These are phyloP conservation scores for Popillia japonica DNA, from an alignment of 1,140 invertebrate genomes.

Conservation along the genomic window DNA sequence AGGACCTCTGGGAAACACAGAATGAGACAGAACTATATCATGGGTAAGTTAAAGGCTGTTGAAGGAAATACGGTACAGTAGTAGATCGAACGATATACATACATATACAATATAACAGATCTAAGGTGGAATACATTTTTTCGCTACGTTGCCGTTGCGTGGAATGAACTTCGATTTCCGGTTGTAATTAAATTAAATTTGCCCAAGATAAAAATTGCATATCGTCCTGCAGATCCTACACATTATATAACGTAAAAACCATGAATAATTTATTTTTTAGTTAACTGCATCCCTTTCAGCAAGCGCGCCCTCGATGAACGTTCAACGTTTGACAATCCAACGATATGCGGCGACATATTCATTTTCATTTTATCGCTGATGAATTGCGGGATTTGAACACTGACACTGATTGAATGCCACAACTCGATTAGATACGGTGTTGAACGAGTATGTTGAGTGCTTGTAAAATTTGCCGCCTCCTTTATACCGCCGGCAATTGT, in stretches of 20 bases:
- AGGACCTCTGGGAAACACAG: slow-evolving; percentile 56
- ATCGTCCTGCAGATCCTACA: too few relatives aligned
- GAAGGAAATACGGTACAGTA: slow-evolving; percentile 15
- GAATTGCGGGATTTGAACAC: slow-evolving; percentile 54
- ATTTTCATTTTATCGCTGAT: slow-evolving; percentile 56
- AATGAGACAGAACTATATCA: slow-evolving; percentile 50
- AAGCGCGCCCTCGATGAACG: not conserved
- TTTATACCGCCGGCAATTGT: slow-evolving; percentile 45
- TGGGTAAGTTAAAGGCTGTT: slow-evolving; percentile 29
- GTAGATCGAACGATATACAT: not conserved
- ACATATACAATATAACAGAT: too few relatives aligned
- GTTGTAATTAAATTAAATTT: too few relatives aligned
- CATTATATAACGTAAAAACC: not conserved
- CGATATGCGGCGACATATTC: slow-evolving; percentile 46
- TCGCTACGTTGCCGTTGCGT: too few relatives aligned
- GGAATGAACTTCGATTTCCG: too few relatives aligned
- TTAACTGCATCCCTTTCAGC: not conserved
- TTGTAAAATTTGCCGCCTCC: slow-evolving; percentile 51
- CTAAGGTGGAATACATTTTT: too few relatives aligned
- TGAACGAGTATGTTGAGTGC: slow-evolving; percentile 53
- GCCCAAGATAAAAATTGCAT: too few relatives aligned
- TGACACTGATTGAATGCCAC: slow-evolving; percentile 56
- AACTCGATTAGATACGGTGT: slow-evolving; percentile 55
- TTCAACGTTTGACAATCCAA: not conserved
- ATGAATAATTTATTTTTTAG: slow-evolving; percentile 12